These are phyloP conservation scores for Mimachlamys varia DNA, from an alignment of 2,888 invertebrate genomes.

Conservation along the genomic window DNA sequence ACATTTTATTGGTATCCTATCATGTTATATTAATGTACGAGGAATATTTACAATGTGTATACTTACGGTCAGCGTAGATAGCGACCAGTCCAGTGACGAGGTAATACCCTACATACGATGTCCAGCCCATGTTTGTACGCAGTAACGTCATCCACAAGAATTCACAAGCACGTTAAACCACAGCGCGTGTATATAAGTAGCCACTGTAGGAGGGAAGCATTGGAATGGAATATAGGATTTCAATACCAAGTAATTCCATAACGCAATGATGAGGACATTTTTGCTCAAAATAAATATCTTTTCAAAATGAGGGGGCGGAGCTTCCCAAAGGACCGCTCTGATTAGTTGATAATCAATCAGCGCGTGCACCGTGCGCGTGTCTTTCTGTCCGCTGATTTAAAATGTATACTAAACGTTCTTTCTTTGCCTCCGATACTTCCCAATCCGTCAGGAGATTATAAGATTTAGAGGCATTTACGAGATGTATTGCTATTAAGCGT, in stretches of 20 bases:
- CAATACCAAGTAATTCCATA: conserved; percentile 10
- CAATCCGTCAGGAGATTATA: not conserved
- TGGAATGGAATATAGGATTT: not conserved
- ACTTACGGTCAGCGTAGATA: not conserved
- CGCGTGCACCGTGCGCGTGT: conserved; percentile 13
- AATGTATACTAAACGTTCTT: not conserved
- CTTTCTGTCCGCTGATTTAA: conserved; percentile 31
- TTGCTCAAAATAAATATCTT: not conserved
- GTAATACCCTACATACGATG: not conserved
- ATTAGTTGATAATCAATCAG: conserved; percentile 31
- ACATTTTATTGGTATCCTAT: no score
- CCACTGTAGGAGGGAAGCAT: not conserved
- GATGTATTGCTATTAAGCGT: not conserved
- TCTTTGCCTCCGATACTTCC: not conserved
- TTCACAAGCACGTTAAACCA: not conserved
- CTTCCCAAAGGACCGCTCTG: conserved; percentile 26
- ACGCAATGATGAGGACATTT: not conserved
- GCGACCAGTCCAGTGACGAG: not conserved
- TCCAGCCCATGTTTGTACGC: not conserved
- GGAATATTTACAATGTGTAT: not conserved
- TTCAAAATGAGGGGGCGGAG: not conserved
- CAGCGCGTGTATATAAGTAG: not conserved
- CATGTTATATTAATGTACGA: no score
- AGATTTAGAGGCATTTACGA: not conserved
- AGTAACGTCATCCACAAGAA: not conserved